These are phyloP conservation scores for Phodopus roborovskii DNA, from an alignment of 2,113 vertebrate genomes.

Conservation along the genomic window DNA sequence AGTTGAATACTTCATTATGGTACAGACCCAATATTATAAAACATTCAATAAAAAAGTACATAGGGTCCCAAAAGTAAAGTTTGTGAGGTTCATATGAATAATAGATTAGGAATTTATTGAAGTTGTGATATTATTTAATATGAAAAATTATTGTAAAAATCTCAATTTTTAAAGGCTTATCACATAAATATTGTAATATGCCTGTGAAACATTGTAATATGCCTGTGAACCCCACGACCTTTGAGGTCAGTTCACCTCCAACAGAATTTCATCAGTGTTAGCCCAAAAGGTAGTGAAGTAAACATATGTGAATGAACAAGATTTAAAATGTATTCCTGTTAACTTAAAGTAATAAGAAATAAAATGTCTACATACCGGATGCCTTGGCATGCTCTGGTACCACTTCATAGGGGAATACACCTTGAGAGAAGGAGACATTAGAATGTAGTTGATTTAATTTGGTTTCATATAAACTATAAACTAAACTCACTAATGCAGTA, in stretches of 20 bases:
- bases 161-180: background rate
- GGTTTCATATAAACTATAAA: background rate
- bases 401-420: constrained; percentile 76
- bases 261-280: background rate
- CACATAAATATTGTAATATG: background rate
- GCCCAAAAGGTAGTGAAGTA: background rate
- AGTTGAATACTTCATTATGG: constrained; percentile 6
- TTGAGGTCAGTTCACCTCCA: background rate
- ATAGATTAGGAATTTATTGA: constrained; percentile 4
- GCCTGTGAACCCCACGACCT: background rate
- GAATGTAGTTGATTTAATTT: constrained; percentile 56
- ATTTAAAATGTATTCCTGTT: constrained; percentile 30
- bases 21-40: constrained; percentile 19
- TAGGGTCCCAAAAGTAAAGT: constrained; percentile 3
- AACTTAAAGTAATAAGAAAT: constrained; percentile 31
- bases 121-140: background rate
- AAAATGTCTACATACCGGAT: constrained; percentile 61
- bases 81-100: background rate
- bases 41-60: background rate
- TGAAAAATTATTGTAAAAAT: constrained; percentile 11
- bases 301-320: constrained; percentile 33
- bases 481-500: constrained; percentile 37
- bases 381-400: constrained; percentile 77
- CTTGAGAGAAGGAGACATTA: constrained; percentile 69
- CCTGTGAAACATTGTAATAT: constrained; percentile 5